Percentiles rank a stretch among this genome's conserved stretches.
Conservation (phyloP, 2,888 invertebrate genomes). For the Sturmia bella region DNA sequence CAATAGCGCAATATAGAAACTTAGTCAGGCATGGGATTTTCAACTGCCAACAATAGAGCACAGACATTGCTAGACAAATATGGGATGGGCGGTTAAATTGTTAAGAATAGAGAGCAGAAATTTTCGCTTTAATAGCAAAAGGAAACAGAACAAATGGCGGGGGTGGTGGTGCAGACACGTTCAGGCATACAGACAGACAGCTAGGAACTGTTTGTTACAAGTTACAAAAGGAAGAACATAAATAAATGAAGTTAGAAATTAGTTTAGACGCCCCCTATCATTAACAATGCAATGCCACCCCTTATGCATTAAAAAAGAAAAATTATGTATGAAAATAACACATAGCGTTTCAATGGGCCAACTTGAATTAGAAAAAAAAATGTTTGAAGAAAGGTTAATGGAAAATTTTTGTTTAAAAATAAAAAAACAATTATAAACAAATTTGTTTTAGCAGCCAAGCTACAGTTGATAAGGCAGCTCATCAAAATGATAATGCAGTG, state of each 20-base stretch:
- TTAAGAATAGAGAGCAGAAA: conserved; percentile 35
- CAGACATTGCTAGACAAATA: background rate
- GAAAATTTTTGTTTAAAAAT: no score
- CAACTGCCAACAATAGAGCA: conserved; percentile 59
- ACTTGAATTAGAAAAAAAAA: no score
- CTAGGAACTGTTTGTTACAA: background rate
- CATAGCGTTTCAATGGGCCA: no score
- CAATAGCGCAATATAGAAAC: conserved; percentile 54
- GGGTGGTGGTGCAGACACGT: background rate
- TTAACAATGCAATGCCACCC: conserved; percentile 73
- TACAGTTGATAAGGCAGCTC: no score
- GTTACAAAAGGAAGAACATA: background rate
- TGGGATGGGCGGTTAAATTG: conserved; percentile 5
- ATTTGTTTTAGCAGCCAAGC: no score
- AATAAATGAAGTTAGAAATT: conserved; percentile 53
- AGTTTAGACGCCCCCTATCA: conserved; percentile 72
- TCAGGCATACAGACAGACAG: background rate
- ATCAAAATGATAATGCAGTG: no score
- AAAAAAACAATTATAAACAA: no score
- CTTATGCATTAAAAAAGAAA: no score
- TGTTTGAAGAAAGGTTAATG: no score
- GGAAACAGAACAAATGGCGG: conserved; percentile 13
- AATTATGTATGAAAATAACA: no score
- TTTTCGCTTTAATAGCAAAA: conserved; percentile 15
- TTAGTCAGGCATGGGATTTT: conserved; percentile 61